A percentile compares a stretch with the other conserved stretches of the same genome.
phyloP scores from a whole-genome alignment of 2,888 invertebrate species.

The Eupithecia exiguata region DNA sequence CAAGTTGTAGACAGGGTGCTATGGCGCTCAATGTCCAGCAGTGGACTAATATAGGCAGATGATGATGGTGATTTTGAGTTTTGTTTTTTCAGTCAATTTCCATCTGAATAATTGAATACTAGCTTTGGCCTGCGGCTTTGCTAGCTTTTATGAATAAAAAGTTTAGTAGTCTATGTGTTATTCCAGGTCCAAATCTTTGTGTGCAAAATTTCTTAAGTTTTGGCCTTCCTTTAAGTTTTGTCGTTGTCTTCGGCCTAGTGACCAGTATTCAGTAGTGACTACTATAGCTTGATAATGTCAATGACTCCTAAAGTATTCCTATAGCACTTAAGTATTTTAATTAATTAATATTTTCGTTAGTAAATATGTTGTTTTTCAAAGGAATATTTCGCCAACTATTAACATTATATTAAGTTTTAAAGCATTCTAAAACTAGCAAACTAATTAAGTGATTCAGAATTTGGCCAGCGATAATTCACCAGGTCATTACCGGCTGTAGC shows the following conservation, averaged over 20 bases:
- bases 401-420: neutral
- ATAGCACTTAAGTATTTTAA: neutral
- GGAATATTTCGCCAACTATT: neutral
- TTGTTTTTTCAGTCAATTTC: too few relatives aligned
- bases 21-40: too few relatives aligned
- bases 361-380: neutral
- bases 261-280: neutral
- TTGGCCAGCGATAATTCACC: slow-evolving; percentile 25
- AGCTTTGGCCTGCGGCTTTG: neutral
- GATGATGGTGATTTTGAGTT: too few relatives aligned
- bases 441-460: slow-evolving; percentile 16
- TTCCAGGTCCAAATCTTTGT: too few relatives aligned
- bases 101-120: neutral
- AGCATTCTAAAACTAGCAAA: neutral
- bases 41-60: too few relatives aligned
- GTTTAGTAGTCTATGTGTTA: too few relatives aligned
- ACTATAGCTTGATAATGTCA: neutral
- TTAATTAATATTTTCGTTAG: neutral
- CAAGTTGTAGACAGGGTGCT: too few relatives aligned
- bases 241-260: neutral
- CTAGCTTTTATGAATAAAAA: too few relatives aligned
- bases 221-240: too few relatives aligned
- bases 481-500: slow-evolving; percentile 24
- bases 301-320: too few relatives aligned
- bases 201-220: too few relatives aligned